These are phyloP conservation scores for Psilopsiagon aurifrons DNA, from an alignment of 2,113 vertebrate species.

Conservation along the genomic window DNA sequence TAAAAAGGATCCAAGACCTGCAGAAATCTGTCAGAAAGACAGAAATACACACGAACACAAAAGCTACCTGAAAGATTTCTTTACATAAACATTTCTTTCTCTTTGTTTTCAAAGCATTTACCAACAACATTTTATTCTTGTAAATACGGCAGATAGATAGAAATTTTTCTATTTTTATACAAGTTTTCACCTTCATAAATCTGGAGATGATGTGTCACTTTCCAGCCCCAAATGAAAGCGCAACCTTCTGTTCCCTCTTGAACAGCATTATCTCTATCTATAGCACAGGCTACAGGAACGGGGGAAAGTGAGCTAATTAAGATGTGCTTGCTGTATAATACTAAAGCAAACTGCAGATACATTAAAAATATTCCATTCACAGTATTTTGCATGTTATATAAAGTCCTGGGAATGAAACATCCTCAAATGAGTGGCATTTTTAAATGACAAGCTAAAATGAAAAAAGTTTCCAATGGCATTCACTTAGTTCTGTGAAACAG, in stretches of 20 bases:
- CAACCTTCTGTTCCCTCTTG: background rate
- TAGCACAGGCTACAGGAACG: background rate
- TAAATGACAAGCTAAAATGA: background rate
- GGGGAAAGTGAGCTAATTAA: background rate
- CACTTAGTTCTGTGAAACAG: background rate
- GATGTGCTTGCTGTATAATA: background rate
- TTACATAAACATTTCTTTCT: background rate
- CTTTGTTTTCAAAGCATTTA: background rate
- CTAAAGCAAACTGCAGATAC: background rate
- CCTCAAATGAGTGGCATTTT: background rate
- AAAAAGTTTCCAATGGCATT: background rate
- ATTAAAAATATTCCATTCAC: slow-evolving; percentile 1
- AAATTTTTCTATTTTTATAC: background rate
- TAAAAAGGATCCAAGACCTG: background rate
- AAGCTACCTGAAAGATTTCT: background rate
- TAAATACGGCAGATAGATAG: background rate
- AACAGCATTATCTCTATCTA: background rate
- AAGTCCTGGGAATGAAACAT: background rate
- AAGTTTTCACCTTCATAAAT: slow-evolving; percentile 9
- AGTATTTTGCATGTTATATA: slow-evolving; percentile 2
- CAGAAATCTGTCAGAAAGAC: background rate
- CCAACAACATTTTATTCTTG: background rate
- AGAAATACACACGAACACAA: background rate
- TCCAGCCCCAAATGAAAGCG: background rate
- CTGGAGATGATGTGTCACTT: background rate